phyloP scores from a whole-genome alignment of 2,113 vertebrate species.

The Phoenicopterus ruber region DNA sequence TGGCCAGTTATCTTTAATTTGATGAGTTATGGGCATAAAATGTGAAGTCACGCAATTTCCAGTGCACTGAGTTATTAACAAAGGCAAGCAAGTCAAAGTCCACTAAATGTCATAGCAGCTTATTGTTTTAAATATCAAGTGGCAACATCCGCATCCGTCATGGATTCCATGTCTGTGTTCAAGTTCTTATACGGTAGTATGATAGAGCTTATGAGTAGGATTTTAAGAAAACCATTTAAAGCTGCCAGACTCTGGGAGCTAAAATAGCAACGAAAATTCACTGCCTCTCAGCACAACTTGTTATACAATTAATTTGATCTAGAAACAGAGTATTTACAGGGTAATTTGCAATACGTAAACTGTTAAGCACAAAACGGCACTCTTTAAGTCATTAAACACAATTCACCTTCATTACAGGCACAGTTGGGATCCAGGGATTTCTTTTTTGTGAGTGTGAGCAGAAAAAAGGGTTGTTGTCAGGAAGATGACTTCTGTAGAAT shows the following conservation, averaged over 20 bases:
- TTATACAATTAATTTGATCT: conserved; percentile 48
- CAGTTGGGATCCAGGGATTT: conserved; percentile 46
- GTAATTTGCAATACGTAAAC: conserved; percentile 48
- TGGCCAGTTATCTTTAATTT: neutral
- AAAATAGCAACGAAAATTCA: neutral
- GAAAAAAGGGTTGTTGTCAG: neutral
- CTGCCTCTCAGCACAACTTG: conserved; percentile 22
- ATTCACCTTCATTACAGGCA: conserved; percentile 64
- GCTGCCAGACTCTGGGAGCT: neutral
- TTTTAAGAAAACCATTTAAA: neutral
- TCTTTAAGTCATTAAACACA: conserved; percentile 57
- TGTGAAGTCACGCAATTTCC: neutral
- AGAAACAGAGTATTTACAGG: conserved; percentile 50
- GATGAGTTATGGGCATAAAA: neutral
- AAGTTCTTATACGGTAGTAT: neutral
- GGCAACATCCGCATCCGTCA: neutral
- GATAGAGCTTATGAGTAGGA: neutral
- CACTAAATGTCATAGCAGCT: neutral
- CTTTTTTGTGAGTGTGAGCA: neutral
- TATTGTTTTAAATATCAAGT: neutral
- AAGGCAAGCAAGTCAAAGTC: neutral
- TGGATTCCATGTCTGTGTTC: neutral
- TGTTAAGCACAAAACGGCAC: conserved; percentile 51
- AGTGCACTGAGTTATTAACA: neutral
- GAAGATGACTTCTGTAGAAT: conserved; percentile 7